Evolutionary conservation across 2,797 vertebrate species (phyloP).

Genomic region (Liparis tanakae): DNA sequence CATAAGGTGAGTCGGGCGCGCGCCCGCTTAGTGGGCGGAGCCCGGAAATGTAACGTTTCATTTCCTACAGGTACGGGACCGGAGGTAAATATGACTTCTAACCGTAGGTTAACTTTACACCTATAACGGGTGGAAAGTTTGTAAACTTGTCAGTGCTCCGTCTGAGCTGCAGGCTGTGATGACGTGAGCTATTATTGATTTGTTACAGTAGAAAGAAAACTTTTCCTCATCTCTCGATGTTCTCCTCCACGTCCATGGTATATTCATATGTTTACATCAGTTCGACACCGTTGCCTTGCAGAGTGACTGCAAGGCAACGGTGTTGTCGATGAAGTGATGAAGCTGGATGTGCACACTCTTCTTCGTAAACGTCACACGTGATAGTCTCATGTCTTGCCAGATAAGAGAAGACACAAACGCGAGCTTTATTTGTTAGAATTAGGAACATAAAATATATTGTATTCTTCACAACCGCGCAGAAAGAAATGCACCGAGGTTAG

Average conservation of each 20-base stretch:
- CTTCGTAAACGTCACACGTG: neutral
- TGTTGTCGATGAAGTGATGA: neutral
- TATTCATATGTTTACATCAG: neutral
- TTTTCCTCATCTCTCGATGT: neutral
- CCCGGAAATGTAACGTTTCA: neutral
- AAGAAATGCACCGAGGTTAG: neutral
- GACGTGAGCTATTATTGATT: slow-evolving; percentile 16
- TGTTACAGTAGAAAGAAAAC: neutral
- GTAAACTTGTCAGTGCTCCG: neutral
- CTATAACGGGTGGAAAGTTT: neutral
- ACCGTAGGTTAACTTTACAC: neutral
- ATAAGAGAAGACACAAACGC: neutral
- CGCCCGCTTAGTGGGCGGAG: slow-evolving; percentile 34
- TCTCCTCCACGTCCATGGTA: neutral
- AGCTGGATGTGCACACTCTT: neutral
- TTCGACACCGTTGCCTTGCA: neutral
- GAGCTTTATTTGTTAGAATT: neutral
- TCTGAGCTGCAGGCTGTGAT: neutral
- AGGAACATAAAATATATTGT: neutral
- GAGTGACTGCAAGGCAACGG: neutral
- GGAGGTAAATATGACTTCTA: slow-evolving; percentile 28
- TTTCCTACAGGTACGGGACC: slow-evolving; percentile 48
- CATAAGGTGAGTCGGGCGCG: slow-evolving; percentile 7
- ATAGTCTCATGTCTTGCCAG: neutral
- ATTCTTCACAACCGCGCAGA: neutral